A percentile compares a stretch with the other conserved stretches of the same genome.
These are phyloP conservation scores for Telenomus remus DNA, from an alignment of 1,140 invertebrate genomes.

Conservation along the genomic window DNA sequence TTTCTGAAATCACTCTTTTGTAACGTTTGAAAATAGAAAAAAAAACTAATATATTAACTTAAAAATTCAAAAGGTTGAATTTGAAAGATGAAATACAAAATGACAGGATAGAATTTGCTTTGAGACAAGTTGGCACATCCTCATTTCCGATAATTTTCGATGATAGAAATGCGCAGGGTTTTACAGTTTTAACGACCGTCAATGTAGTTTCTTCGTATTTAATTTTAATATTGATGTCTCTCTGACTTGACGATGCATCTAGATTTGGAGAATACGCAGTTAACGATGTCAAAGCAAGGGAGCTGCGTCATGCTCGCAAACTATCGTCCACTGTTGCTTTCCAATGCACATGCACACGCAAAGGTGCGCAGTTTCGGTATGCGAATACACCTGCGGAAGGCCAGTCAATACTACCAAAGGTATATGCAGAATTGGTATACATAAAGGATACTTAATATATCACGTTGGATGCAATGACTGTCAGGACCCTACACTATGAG, in stretches of 20 bases:
- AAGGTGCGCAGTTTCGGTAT: conserved; percentile 16
- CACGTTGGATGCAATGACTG: conserved; percentile 57
- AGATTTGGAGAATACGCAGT: conserved; percentile 51
- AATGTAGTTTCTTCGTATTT: conserved; percentile 29
- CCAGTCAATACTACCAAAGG: conserved; percentile 22
- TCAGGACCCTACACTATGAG: conserved; percentile 48
- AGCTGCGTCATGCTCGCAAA: conserved; percentile 58
- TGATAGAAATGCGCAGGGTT: conserved; percentile 7
- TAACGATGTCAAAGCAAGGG: conserved; percentile 53
- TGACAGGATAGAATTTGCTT: too few species aligned
- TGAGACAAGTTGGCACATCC: conserved; percentile 5
- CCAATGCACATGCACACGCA: conserved; percentile 26
- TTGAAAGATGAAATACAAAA: too few species aligned
- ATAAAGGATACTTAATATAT: conserved; percentile 55
- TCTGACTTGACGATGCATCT: conserved; percentile 48
- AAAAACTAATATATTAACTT: too few species aligned
- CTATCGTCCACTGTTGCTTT: conserved; percentile 35
- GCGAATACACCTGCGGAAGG: conserved; percentile 25
- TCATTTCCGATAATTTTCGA: background rate
- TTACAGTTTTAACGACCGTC: conserved; percentile 44
- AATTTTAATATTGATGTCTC: conserved; percentile 54
- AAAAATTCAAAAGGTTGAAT: too few species aligned
- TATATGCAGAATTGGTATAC: conserved; percentile 36
- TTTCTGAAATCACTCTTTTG: too few species aligned
- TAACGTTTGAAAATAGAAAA: too few species aligned